Conservation (phyloP, 2,797 vertebrate genomes). For the Phrynocephalus forsythii region DNA sequence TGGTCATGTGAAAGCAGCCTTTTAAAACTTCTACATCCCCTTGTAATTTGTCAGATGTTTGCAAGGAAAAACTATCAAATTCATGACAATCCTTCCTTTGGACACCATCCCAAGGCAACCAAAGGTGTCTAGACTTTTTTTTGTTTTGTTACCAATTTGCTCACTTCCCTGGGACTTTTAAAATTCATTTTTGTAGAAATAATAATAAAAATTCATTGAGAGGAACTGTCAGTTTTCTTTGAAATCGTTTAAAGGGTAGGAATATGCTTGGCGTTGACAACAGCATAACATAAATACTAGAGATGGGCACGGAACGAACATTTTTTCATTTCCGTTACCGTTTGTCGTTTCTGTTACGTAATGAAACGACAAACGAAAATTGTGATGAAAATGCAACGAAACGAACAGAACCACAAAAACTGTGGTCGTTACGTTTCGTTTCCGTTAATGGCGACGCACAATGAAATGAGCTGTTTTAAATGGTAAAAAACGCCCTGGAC, state of each 20-base stretch:
- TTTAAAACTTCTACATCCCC: neutral
- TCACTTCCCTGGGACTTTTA: neutral
- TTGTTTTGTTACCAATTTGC: neutral
- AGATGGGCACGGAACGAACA: too few species aligned
- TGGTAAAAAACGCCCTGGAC: too few species aligned
- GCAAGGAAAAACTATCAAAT: neutral
- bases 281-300: neutral
- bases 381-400: too few species aligned
- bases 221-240: neutral
- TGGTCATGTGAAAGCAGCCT: too few species aligned
- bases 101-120: neutral
- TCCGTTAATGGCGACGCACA: too few species aligned
- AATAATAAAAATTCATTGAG: neutral
- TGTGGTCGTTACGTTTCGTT: too few species aligned
- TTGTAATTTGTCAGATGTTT: neutral
- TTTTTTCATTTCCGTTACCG: too few species aligned
- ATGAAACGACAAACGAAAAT: too few species aligned
- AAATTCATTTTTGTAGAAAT: neutral
- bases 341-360: too few species aligned
- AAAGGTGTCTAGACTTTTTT: neutral
- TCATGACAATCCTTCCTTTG: neutral
- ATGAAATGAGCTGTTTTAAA: too few species aligned
- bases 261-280: neutral
- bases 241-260: neutral
- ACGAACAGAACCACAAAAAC: too few species aligned